phyloP scores from a whole-genome alignment of 2,797 vertebrate species.

The Eidolon dupreanum region DNA sequence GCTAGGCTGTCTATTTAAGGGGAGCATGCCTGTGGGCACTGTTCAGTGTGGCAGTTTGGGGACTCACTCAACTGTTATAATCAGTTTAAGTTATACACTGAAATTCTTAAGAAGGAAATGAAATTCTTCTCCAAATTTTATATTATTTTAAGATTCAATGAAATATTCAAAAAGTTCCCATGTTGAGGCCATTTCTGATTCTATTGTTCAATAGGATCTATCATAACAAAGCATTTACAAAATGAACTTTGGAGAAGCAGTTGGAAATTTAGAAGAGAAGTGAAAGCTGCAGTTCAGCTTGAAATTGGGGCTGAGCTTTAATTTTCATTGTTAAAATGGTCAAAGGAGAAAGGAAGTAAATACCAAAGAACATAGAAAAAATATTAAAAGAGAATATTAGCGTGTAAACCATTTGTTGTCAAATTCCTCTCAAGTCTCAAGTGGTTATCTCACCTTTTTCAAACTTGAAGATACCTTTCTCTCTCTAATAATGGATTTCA shows the following conservation, averaged over 20 bases:
- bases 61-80: background rate
- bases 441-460: background rate
- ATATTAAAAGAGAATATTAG: background rate
- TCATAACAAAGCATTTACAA: background rate
- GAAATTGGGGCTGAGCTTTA: background rate
- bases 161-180: background rate
- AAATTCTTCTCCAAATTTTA: background rate
- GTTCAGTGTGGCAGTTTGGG: background rate
- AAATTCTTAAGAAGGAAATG: conserved; percentile 45
- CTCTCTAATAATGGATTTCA: background rate
- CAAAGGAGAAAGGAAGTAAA: background rate
- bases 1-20: background rate
- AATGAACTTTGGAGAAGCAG: background rate
- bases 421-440: background rate
- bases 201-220: background rate
- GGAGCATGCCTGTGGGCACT: rapidly evolving
- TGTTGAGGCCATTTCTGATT: background rate
- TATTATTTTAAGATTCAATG: background rate
- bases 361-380: background rate
- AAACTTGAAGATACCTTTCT: background rate
- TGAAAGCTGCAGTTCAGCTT: background rate
- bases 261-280: background rate
- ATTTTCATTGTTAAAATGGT: background rate
- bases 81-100: conserved; percentile 11
- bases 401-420: background rate